Conservation (phyloP, 2,797 vertebrate species). For the Poeciliopsis turneri region DNA sequence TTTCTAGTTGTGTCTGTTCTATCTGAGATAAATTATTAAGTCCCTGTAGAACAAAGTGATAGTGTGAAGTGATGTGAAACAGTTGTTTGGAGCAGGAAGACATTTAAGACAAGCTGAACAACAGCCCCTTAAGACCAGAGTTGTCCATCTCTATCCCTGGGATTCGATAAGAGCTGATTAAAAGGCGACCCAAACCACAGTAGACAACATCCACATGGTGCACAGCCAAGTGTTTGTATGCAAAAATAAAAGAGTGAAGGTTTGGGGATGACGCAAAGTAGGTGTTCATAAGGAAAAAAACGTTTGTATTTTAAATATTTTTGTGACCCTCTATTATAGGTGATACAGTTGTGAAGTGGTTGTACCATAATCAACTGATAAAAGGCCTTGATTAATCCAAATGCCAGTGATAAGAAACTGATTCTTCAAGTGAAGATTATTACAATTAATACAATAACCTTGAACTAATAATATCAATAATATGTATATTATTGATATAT, state of each 20-base stretch:
- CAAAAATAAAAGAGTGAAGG: background rate
- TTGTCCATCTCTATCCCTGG: background rate
- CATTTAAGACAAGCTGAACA: background rate
- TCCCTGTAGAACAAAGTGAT: background rate
- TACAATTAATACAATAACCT: too few species aligned
- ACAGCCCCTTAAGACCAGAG: background rate
- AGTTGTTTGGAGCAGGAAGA: background rate
- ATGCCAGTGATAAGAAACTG: too few species aligned
- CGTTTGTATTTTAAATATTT: background rate
- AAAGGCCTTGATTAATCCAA: background rate
- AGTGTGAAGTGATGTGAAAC: background rate
- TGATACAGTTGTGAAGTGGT: background rate
- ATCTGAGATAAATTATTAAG: background rate
- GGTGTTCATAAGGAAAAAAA: background rate
- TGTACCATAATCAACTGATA: background rate
- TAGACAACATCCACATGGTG: background rate
- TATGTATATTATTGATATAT: too few species aligned
- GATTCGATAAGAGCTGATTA: background rate
- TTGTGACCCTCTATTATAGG: background rate
- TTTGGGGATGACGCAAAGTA: background rate
- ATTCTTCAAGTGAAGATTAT: too few species aligned
- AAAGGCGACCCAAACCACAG: background rate
- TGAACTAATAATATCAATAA: too few species aligned
- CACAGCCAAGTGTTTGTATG: background rate
- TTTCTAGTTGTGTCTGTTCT: background rate